A percentile compares a stretch with the other conserved stretches of the same genome.
phyloP scores from a whole-genome alignment of 1,140 invertebrate species.

The Druon quercuslanigerum region DNA sequence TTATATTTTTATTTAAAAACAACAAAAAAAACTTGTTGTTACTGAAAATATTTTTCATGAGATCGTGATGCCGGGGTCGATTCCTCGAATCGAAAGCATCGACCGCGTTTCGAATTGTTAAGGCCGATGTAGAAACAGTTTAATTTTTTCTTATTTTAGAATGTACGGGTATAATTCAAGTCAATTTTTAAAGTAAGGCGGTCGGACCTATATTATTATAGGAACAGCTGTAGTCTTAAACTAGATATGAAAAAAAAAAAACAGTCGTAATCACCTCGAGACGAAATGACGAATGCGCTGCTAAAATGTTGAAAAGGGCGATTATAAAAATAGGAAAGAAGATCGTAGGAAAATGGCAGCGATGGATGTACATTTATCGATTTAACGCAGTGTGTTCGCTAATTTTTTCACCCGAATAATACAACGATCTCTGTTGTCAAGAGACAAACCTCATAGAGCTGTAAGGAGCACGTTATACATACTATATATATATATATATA shows the following conservation, averaged over 20 bases:
- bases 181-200: constrained; percentile 59
- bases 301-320: constrained; percentile 28
- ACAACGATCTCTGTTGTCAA: constrained; percentile 68
- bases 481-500: constrained; percentile 41
- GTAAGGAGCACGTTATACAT: constrained; percentile 56
- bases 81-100: neutral
- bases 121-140: constrained; percentile 3
- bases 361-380: constrained; percentile 27
- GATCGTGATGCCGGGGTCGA: neutral
- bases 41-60: neutral
- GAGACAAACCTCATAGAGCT: constrained; percentile 65
- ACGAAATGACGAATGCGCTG: neutral
- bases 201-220: constrained; percentile 37
- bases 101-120: neutral
- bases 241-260: constrained; percentile 31
- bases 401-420: constrained; percentile 52
- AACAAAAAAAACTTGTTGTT: neutral
- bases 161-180: constrained; percentile 57
- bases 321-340: constrained; percentile 40
- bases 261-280: constrained; percentile 27
- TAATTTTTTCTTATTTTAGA: constrained; percentile 36
- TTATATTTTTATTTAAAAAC: neutral
- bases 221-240: constrained; percentile 43
- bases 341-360: constrained; percentile 47
- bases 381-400: constrained; percentile 41